These are phyloP conservation scores for Anas capensis DNA, from an alignment of 2,797 vertebrate genomes.

Conservation along the genomic window DNA sequence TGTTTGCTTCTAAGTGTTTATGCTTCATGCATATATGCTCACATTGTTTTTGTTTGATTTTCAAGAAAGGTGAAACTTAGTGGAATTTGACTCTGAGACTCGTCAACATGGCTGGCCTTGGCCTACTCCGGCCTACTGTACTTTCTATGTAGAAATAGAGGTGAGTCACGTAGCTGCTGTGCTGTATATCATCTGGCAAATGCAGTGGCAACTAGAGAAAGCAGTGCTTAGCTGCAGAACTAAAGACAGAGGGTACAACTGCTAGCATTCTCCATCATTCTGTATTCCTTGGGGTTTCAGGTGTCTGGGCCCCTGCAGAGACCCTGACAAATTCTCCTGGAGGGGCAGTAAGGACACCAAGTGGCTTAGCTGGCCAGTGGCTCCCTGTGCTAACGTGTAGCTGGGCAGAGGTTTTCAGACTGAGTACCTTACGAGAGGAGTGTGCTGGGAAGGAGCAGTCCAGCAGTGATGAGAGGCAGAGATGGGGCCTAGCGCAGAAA, in stretches of 20 bases:
- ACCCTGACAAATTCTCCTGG: not conserved
- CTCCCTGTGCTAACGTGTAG: not conserved
- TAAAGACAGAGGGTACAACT: not conserved
- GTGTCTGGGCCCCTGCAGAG: accelerated
- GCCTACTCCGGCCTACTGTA: not conserved
- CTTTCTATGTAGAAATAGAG: not conserved
- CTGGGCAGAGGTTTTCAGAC: not conserved
- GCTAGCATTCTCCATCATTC: not conserved
- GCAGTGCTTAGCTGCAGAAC: not conserved
- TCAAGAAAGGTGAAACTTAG: not conserved
- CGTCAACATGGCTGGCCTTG: not conserved
- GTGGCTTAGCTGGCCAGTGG: not conserved
- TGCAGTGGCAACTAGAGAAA: not conserved
- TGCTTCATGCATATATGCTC: not conserved
- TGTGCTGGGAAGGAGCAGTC: not conserved
- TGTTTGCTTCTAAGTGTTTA: not conserved
- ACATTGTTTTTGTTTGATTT: not conserved
- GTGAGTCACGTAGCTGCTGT: not conserved
- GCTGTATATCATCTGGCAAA: not conserved
- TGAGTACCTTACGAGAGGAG: not conserved
- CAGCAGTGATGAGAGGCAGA: not conserved
- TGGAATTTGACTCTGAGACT: not conserved
- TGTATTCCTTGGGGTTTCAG: not conserved
- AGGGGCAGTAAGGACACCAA: not conserved
- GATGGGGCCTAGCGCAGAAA: not conserved